Base-by-base conservation (phyloP, 2,113 vertebrate genomes). In the Nansenia antarctica region DNA sequence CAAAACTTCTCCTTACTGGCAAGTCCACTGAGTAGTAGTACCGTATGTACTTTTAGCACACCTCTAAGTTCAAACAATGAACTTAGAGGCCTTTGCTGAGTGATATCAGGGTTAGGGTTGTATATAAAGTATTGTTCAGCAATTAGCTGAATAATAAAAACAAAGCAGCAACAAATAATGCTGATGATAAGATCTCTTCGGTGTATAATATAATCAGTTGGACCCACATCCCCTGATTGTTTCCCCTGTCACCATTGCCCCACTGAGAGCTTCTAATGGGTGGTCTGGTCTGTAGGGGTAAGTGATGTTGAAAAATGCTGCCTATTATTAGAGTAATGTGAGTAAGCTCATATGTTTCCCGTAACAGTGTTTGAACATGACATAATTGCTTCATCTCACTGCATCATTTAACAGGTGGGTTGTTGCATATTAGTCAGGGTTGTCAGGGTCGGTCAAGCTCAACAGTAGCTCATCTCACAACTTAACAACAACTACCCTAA, bases 191-290 rank as follows among this genome's bases (percentile, higher is more conserved):
- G 24, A 69, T 73, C 70, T 45, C 66, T 71, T 77, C 71, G 63
- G 20, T 53, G 58, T 42, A 59, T 42, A 59, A 49, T 34, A 63
- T 49, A 65, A 65, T 72, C 60, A 65, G 52, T 59, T 37, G 55
- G 66, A 57, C 55, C 45, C 66, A 69, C 65, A 78, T 74, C 65
- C 72, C 72, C 57, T 55, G 57, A 70, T 77, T 77, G 74, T 77
- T 74, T 65, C 55, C 35, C 59, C 6, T 70, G 60, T 52, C 27
- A 68, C 61, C 22, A 37, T 64, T 57, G n/a, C 20, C 11, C 22
- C 24, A 29, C 62, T 47, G 24, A 2, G 15, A 14, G 26, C 12
- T 26, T 45, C 35, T 49, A 49, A 49, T 49, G n/a, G 45, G 45
- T 27, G 37, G 20, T 27, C 35, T 27, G 37, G 20, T 27, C 35